Evolutionary conservation across 2,113 vertebrate genomes (phyloP), one percentile per base, ranked within the genome.

Genomic region (Prochilodus magdalenae): DNA sequence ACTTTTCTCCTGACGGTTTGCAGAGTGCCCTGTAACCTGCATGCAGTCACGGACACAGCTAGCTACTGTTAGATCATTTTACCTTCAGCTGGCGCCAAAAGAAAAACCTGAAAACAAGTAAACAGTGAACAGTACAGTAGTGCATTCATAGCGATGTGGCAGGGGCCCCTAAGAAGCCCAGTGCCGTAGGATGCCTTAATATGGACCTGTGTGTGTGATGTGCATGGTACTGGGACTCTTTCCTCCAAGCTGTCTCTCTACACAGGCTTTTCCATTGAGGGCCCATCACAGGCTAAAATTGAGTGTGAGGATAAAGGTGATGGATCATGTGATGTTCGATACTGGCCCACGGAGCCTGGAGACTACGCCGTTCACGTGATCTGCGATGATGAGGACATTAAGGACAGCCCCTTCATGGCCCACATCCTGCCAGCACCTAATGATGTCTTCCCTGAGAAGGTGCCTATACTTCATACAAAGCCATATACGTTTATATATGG

Each of bases 311-410:
- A 99, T 90, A 95, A 95, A 75, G 96, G 96, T 0, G 97, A 98
- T 0, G 97, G 97, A 53, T 98, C 97, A 1, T 99, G 97, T 0
- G 97, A 98, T 0, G 97, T 98, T 62, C 95, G 96, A 0, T 99
- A 99, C 83, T 99, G 97, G 97, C 97, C 97, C 83, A 97, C 96
- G 0, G 97, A 98, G 90, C 90, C 97, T 0, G 97, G 97, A 0
- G 96, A 96, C 83, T 99, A 99, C 0, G 97, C 97, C 0, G 97
- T 99, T n/a, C 97, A 99, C 0, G 97, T 99, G 70, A 94, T 99
- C 40, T 99, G 97, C 6, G 97, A 99, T 0, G 96, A 98, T 0
- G 95, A 99, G 83, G 97, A 99, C 89, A 99, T 99, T 90, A 94
- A 95, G 7, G 94, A 97, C 93, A 98, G 97, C 0, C 97, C 97